Conservation (phyloP, 2,113 vertebrate species). For the Osmerus mordax region DNA sequence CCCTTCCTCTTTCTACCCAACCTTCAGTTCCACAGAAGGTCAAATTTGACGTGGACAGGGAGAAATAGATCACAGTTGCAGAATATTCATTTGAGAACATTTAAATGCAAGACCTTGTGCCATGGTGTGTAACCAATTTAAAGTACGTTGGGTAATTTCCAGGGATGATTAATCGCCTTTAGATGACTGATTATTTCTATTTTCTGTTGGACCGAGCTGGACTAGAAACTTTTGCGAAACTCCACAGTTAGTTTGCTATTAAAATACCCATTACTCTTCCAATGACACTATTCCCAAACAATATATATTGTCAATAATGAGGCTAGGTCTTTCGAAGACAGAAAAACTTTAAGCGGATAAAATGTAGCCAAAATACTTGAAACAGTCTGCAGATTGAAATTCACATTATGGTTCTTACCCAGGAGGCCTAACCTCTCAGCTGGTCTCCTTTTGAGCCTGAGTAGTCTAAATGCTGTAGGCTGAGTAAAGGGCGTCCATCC, state of each 20-base stretch:
- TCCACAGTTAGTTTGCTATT: constrained; percentile 42
- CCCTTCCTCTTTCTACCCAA: constrained; percentile 41
- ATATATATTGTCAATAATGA: background rate
- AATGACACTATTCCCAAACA: background rate
- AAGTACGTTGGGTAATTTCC: constrained; percentile 45
- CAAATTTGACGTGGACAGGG: constrained; percentile 10
- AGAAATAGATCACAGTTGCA: background rate
- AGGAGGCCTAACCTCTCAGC: too few species aligned
- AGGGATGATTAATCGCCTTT: constrained; percentile 57
- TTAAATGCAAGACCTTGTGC: too few species aligned
- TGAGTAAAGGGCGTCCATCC: constrained; percentile 8
- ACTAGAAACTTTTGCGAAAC: constrained; percentile 43
- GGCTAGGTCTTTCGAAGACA: constrained; percentile 19
- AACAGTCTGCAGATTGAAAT: too few species aligned
- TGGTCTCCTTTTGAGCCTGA: background rate
- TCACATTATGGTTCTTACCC: too few species aligned
- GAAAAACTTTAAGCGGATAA: constrained; percentile 29
- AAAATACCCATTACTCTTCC: constrained; percentile 31
- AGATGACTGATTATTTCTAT: constrained; percentile 52
- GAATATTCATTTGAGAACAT: too few species aligned
- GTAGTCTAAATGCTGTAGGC: too few species aligned
- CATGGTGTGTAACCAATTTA: constrained; percentile 30
- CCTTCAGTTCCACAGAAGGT: constrained; percentile 30
- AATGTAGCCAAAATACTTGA: too few species aligned
- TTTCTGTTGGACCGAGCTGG: too few species aligned